phyloP scores from a whole-genome alignment of 2,888 invertebrate species.

The Cataglyphis albicans region DNA sequence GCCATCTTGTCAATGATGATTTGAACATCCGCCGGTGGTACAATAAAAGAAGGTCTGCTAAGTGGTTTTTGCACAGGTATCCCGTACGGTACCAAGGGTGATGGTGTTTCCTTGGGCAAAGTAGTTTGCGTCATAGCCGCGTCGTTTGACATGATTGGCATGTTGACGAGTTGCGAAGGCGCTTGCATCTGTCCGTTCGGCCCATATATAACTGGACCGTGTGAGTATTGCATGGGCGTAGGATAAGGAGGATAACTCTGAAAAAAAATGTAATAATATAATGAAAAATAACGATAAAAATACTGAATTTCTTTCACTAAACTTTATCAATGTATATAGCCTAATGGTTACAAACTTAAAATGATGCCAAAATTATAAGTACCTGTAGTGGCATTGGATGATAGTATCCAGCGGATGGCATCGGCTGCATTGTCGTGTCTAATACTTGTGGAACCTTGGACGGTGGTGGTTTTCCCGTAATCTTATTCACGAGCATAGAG shows the following conservation, averaged over 20 bases:
- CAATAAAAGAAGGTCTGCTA: conserved; percentile 87
- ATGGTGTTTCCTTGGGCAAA: conserved; percentile 73
- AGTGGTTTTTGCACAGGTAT: conserved; percentile 80
- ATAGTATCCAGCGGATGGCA: conserved; percentile 79
- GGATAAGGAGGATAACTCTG: conserved; percentile 79
- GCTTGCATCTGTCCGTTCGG: conserved; percentile 80
- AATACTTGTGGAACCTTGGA: conserved; percentile 75
- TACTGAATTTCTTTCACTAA: background rate
- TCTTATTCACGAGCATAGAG: conserved; percentile 94
- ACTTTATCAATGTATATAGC: conserved; percentile 25
- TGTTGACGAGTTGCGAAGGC: conserved; percentile 61
- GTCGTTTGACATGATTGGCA: conserved; percentile 59
- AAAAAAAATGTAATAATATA: conserved; percentile 13
- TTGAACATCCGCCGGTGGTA: conserved; percentile 93
- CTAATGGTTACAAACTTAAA: background rate
- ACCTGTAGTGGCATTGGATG: conserved; percentile 79
- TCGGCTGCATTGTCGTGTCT: conserved; percentile 75
- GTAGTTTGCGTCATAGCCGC: conserved; percentile 48
- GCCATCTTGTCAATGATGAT: conserved; percentile 98
- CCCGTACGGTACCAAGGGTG: conserved; percentile 83
- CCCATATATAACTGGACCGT: conserved; percentile 83
- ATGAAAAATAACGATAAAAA: conserved; percentile 6
- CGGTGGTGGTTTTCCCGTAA: conserved; percentile 89
- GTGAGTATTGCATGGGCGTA: conserved; percentile 84
- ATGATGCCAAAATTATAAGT: conserved; percentile 28